phyloP scores from a whole-genome alignment of 2,113 vertebrate species.

The Vulpes vulpes region DNA sequence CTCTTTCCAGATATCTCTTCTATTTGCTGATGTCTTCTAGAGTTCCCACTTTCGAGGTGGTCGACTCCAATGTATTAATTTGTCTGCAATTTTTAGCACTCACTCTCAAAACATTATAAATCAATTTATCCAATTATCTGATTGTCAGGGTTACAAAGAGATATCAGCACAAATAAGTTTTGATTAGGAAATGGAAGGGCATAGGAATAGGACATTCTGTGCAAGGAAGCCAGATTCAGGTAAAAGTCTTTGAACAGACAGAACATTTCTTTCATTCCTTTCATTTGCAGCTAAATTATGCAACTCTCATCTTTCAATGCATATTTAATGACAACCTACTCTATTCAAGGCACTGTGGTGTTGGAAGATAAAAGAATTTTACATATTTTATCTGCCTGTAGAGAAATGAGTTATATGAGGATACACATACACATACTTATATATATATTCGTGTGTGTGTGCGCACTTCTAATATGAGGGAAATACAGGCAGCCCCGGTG shows the following conservation, averaged over 20 bases:
- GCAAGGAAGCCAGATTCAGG: background rate
- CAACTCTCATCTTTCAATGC: background rate
- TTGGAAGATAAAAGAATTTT: background rate
- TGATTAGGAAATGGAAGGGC: background rate
- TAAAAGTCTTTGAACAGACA: background rate
- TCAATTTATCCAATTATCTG: background rate
- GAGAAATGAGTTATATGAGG: background rate
- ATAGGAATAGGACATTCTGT: background rate
- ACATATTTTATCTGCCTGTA: background rate
- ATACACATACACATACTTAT: background rate
- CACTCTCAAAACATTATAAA: background rate
- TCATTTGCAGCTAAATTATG: background rate
- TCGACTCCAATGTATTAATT: background rate
- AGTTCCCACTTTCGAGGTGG: background rate
- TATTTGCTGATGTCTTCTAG: background rate
- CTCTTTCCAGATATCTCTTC: background rate
- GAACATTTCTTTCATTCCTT: background rate
- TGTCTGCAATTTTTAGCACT: constrained; percentile 30
- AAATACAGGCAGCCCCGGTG: too few species aligned
- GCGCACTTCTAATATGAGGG: background rate
- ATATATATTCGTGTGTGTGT: background rate
- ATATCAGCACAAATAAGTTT: background rate
- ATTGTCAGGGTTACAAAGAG: background rate
- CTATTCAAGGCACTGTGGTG: background rate
- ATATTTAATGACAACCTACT: background rate